Evolutionary conservation across 2,113 vertebrate genomes (phyloP).

Genomic region (Forbesichthys agassizii): DNA sequence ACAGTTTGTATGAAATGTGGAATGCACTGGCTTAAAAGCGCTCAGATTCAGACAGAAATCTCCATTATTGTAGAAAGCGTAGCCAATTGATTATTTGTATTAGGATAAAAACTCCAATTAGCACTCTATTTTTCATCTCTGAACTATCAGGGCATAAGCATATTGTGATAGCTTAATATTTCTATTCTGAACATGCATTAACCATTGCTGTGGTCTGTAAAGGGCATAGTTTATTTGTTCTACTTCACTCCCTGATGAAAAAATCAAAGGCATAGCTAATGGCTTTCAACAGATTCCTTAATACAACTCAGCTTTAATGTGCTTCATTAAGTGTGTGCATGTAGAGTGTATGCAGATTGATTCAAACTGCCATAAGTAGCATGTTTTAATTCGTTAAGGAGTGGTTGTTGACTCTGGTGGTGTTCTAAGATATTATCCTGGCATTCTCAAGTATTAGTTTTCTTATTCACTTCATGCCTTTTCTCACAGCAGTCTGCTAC

Average conservation of each 20-base stretch:
- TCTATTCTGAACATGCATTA: slow-evolving; percentile 37
- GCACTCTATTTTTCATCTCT: no score
- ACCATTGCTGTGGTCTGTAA: slow-evolving; percentile 55
- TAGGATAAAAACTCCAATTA: no score
- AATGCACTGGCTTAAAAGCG: no score
- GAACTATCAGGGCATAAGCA: not conserved
- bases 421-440: not conserved
- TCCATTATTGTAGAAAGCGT: no score
- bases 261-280: slow-evolving; percentile 69
- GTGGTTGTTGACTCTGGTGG: slow-evolving; percentile 28
- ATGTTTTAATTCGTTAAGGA: slow-evolving; percentile 65
- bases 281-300: slow-evolving; percentile 57
- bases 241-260: slow-evolving; percentile 53
- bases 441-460: not conserved
- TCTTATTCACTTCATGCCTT: not conserved
- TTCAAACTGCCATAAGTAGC: slow-evolving; percentile 54
- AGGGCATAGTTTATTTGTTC: slow-evolving; percentile 66
- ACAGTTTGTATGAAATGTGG: no score
- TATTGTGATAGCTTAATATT: slow-evolving; percentile 36
- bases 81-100: no score
- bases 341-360: slow-evolving; percentile 26
- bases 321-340: slow-evolving; percentile 38
- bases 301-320: slow-evolving; percentile 62
- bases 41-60: no score
- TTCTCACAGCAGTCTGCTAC: no score